A percentile compares a stretch with the other conserved stretches of the same genome.
phyloP scores from a whole-genome alignment of 1,140 invertebrate genomes.

The Drosophila repletoides region DNA sequence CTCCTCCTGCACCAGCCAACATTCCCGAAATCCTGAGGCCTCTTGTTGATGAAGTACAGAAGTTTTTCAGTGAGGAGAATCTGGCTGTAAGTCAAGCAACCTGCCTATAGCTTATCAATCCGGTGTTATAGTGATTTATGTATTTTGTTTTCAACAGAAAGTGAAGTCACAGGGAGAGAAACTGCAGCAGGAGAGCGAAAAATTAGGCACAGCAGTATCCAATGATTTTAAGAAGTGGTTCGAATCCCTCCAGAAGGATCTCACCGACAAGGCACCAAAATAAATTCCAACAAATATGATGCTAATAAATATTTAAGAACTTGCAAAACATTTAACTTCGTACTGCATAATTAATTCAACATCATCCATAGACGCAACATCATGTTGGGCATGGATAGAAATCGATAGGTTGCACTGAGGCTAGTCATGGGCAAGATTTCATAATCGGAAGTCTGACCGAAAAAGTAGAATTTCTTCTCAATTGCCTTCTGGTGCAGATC shows the following conservation, averaged over 20 bases:
- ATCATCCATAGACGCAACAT: slow-evolving; percentile 32
- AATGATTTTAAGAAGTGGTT: too few relatives aligned
- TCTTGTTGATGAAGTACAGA: background rate
- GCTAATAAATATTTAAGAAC: slow-evolving; percentile 28
- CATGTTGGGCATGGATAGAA: slow-evolving; percentile 19
- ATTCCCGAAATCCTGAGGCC: background rate
- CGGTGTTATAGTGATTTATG: too few relatives aligned
- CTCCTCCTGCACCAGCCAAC: background rate
- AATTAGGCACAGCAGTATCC: too few relatives aligned
- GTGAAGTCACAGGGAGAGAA: background rate
- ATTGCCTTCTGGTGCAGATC: slow-evolving; percentile 8
- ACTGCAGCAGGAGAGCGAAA: too few relatives aligned
- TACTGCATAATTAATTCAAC: slow-evolving; percentile 1
- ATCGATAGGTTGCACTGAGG: slow-evolving; percentile 7
- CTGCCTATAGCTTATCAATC: too few relatives aligned
- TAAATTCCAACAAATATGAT: background rate
- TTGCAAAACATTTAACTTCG: slow-evolving; percentile 12
- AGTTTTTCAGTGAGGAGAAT: background rate
- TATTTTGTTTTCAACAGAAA: background rate
- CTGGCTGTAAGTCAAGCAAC: background rate
- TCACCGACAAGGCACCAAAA: too few relatives aligned
- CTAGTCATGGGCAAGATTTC: background rate
- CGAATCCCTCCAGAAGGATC: too few relatives aligned
- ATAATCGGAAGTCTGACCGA: background rate
- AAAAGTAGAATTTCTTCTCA: background rate